Base-by-base conservation (phyloP, 1,140 invertebrate genomes). In the Drosophila fuyamai region DNA sequence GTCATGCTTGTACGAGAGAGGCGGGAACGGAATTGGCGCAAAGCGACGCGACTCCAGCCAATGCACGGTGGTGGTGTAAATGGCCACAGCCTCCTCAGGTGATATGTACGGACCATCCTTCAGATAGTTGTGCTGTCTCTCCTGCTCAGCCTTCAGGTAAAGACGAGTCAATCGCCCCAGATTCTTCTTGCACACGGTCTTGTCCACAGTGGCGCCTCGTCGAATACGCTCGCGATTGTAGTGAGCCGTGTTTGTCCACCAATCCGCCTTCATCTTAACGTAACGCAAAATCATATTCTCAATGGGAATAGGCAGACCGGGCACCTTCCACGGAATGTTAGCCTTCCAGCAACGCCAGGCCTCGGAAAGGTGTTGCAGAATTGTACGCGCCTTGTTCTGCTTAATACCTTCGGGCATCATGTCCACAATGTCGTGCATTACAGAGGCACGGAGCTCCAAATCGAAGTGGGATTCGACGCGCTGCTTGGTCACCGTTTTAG, bases 381-480 rank as follows among this genome's bases (percentile, higher is more conserved):
- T 99, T 0, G 99, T 99, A 74, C 98, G 95, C 0, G 99, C 99
- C 93, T 99, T 99, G 93, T 99, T 99, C 92, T 99, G 98, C 91
- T 99, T 99, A 81, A 99, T 99, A 73, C 99, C 99, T 94, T 99
- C 99, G 0, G 99, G 99, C 99, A 99, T 99, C 99, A 99, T 99
- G 91, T 99, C 99, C 1, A 99, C 95, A 89, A 99, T 99, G 92
- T 99, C 99, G 93, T 99, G 99, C 99, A 99, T 99, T 32, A 99
- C 98, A 0, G 98, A 99, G 41, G 98, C 98, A 81, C 99, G 94
- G 71, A 99, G 93, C 94, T 99, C 99, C 57, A 99, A 94, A 95
- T 99, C 99, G 93, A 99, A 99, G 93, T 99, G 99, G 50, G 98
- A 99, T 89, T 99, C 99, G 0, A 99, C 99, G 86, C 99, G 94